Conservation (phyloP, 1,140 invertebrate genomes). For the Trachelipus rathkii region DNA sequence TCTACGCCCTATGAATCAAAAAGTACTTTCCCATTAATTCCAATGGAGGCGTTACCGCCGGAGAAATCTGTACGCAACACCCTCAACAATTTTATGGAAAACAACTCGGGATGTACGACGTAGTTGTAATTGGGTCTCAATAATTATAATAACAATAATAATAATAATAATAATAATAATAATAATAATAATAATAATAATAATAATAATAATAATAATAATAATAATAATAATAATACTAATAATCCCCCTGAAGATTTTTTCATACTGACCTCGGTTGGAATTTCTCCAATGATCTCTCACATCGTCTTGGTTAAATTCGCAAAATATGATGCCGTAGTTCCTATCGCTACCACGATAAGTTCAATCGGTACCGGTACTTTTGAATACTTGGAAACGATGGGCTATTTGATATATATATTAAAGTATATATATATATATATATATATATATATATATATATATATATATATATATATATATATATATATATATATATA, state of each 20-base stretch:
- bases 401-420: constrained; percentile 32
- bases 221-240: background rate
- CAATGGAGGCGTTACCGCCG: constrained; percentile 27
- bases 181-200: background rate
- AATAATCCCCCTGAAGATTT: too few relatives aligned
- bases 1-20: constrained; percentile 63
- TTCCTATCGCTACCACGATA: constrained; percentile 72
- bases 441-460: background rate
- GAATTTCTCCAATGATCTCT: constrained; percentile 69
- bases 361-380: constrained; percentile 84
- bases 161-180: constrained; percentile 7
- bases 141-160: background rate
- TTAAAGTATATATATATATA: background rate
- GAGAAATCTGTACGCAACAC: constrained; percentile 29
- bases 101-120: background rate
- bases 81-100: background rate
- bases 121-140: too few relatives aligned
- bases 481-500: background rate
- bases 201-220: constrained; percentile 6
- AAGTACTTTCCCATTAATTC: constrained; percentile 55
- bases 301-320: constrained; percentile 58
- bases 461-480: background rate
- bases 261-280: constrained; percentile 65
- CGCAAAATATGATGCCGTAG: constrained; percentile 63
- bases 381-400: constrained; percentile 59